Percentiles rank a stretch among this genome's conserved stretches.
Evolutionary conservation across 2,797 vertebrate genomes (phyloP).

Genomic region (Tadarida brasiliensis): DNA sequence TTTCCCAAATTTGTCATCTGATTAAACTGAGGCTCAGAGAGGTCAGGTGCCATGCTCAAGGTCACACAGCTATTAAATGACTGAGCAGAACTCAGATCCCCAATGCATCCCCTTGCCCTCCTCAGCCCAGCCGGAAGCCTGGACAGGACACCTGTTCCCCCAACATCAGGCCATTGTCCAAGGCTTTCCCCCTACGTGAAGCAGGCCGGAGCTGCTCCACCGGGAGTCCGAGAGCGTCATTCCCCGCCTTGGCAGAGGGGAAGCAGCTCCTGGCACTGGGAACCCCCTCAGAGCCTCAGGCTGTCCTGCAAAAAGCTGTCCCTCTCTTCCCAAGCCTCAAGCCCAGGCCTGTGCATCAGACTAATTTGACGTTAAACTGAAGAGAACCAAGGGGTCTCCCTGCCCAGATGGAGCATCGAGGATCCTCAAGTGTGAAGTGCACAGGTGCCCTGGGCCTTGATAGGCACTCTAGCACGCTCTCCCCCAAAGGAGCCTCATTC

Average conservation of each 20-base stretch:
- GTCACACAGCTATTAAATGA: background rate
- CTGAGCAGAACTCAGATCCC: background rate
- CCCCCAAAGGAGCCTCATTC: background rate
- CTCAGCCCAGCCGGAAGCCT: background rate
- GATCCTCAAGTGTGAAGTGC: background rate
- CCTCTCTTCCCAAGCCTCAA: background rate
- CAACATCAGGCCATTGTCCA: background rate
- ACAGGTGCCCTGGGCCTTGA: background rate
- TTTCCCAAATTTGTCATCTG: background rate
- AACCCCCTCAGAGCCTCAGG: background rate
- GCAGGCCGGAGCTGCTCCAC: no score
- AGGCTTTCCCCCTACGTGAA: no score
- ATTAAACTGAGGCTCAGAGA: background rate
- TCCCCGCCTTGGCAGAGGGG: fast-evolving
- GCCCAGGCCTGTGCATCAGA: background rate
- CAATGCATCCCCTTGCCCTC: background rate
- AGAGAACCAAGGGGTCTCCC: conserved; percentile 11
- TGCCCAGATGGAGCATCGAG: background rate
- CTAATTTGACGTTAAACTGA: background rate
- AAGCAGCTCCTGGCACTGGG: background rate
- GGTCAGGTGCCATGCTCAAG: background rate
- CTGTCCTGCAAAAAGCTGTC: background rate
- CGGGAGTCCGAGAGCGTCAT: fast-evolving
- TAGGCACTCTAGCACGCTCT: background rate
- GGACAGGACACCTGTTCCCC: background rate